Evolutionary conservation across 2,113 vertebrate genomes (phyloP), one percentile per base, ranked within the genome.

Genomic region (Fregata magnificens): DNA sequence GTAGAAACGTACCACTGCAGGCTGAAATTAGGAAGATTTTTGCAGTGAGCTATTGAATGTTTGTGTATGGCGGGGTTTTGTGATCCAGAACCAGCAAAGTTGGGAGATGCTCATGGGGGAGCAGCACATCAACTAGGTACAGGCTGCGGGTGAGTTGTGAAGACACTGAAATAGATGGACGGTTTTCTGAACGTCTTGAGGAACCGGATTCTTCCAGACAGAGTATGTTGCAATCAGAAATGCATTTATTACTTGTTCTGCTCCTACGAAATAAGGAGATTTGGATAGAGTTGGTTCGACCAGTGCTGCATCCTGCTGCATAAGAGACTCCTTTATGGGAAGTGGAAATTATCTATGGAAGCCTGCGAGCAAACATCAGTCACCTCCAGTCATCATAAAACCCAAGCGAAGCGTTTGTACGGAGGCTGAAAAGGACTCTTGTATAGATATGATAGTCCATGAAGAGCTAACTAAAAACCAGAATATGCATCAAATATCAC

Each of bases 371-470:
- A 65, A 66, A 77, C 18, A 45, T 50, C 9, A 3, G 26, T 8
- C 26, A 34, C 42, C 25, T 50, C 21, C 28, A 26, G 28, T 10
- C 11, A 0, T 40, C 42, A 8, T 6, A 34, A 66, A 52, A 53
- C 36, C 50, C 59, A 34, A 36, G 19, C 0, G 1, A 52, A 58
- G 36, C 1, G 0, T 61, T 50, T 24, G 24, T 9, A 24, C 17
- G 28, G 40, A 29, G 45, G 4, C 29, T 44, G 24, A 5, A 34
- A 44, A 40, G 9, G 42, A 34, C n/a, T 26, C 50, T 70, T 4
- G 26, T 24, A 4, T 13, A 38, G 67, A 19, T 21, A 3, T 9
- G 9, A 19, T 50, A 59, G 32, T 20, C 63, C 73, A 7, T 20
- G 25, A 56, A 65, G 29, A 20, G 16, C 38, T 40, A 50, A 45